Evolutionary conservation across 2,797 vertebrate genomes (phyloP), one percentile per base, ranked within the genome.

Genomic region (Xenops minutus): DNA sequence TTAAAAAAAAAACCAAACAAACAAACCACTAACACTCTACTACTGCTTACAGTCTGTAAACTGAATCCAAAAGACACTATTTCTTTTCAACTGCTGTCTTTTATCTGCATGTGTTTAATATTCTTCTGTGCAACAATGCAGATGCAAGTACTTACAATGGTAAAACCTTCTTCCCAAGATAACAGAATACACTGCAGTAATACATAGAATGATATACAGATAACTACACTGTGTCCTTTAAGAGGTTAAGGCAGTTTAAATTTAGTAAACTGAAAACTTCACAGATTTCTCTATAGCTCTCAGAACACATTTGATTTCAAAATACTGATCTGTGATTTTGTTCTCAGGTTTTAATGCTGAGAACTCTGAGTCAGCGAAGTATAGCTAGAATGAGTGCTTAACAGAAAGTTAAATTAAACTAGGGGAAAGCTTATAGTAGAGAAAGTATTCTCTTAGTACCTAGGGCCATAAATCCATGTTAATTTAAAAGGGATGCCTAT

Each of bases 261-360:
- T 20, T 1, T 77, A 83, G 24, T 43, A 30, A 81, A 83, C 21
- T 30, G 26, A 79, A 89, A 89, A 63, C 3, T 3, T 80, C 4
- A 12, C 34, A 10, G 43, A 43, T 85, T 72, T 71, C 54, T 88
- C 4, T 58, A 6, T 32, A 19, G 49, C 68, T 90, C 82, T 72
- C 39, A 68, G 68, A 74, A 76, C 39, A 85, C 14, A 14, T 61
- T 85, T 67, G 30, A 13, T 87, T 92, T 94, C 61, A 63, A 67
- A 85, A 68, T 54, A 64, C 32, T 67, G 59, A 52, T 59, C 11
- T 88, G 48, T 92, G 49, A 34, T 85, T 90, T 92, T 75, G 7
- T 78, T 81, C 69, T 74, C 36, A 43, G 79, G 49, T 86, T 43
- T 61, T 89, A 83, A 48, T 44, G 64, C 23, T 44, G 32, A 83